Evolutionary conservation across 1,140 invertebrate genomes (phyloP), one percentile per base, ranked within the genome.

Genomic region (Diploscapter pachys): DNA sequence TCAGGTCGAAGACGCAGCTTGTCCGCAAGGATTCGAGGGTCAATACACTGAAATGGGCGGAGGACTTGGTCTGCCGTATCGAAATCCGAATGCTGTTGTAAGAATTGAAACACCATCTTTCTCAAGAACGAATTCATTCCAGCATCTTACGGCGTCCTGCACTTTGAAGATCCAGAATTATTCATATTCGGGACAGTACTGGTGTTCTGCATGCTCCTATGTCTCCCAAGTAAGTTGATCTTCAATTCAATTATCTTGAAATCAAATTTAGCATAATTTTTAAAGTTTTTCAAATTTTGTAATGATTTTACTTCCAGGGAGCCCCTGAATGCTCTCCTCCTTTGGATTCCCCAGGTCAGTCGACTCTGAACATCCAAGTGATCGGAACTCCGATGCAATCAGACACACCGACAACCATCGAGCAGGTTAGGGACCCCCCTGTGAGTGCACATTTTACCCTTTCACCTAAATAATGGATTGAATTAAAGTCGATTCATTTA

Each of bases 121-220:
- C 31, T 31, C 31, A 31, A 31, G 31, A 52, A 4, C 13, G 48
- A 11, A 57, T 13, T 57, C n/a, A 49, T 53, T 79, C 31, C 48
- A 78, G 76, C 57, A 68, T 9, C 76, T 79, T 9, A 79, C 72
- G 11, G 79, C 82, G 2, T 68, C 71, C 51, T 83, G 83, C 73
- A 69, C 83, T 5, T 74, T 85, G 50, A 77, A 78, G 50, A 73
- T 85, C 6, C 73, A 79, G 55, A 84, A 85, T 70, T 85, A 84
- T 66, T 85, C 82, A 6, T 83, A 72, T 55, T 83, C 82, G 54
- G 83, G 84, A 11, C 81, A 80, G 65, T 85, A 85, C 67, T 85
- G 83, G 83, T 85, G 83, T 71, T 84, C 83, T 11, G 83, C 83
- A 9, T 85, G 83, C 72, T 85, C 83, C 4, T 81, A 82, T 63